These are phyloP conservation scores for Pterostichus madidus DNA, from an alignment of 2,888 invertebrate genomes.

Conservation along the genomic window DNA sequence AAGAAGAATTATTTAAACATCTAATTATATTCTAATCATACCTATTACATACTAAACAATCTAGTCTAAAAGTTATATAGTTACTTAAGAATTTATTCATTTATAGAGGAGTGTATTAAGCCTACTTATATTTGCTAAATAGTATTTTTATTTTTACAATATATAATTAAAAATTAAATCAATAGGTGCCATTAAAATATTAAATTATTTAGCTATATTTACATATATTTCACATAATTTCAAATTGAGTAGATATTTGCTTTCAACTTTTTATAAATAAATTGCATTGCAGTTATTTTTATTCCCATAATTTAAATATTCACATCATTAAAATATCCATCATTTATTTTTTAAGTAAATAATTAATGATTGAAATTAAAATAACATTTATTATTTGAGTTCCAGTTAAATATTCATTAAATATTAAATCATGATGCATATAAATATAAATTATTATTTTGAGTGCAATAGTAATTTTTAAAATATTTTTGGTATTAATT, in stretches of 20 bases:
- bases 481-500: not conserved
- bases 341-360: not conserved
- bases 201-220: slow-evolving; percentile 35
- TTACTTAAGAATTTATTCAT: slow-evolving; percentile 4
- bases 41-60: not conserved
- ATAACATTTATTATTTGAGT: not conserved
- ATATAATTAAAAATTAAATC: slow-evolving; percentile 23
- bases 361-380: not conserved
- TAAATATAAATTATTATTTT: slow-evolving; percentile 33
- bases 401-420: slow-evolving; percentile 4
- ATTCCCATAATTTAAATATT: not conserved
- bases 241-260: slow-evolving; percentile 31
- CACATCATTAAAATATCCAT: not conserved
- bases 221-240: not conserved
- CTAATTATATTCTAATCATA: slow-evolving; percentile 4
- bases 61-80: slow-evolving; percentile 15
- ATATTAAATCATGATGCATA: slow-evolving; percentile 1
- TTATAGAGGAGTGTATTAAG: slow-evolving; percentile 35
- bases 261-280: not conserved
- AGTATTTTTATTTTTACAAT: slow-evolving; percentile 36
- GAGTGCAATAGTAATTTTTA: not conserved
- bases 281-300: slow-evolving; percentile 7
- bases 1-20: slow-evolving; percentile 12
- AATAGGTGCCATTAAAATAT: slow-evolving; percentile 44
- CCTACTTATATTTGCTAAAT: slow-evolving; percentile 45